These are phyloP conservation scores for Epirrhoe alternata DNA, from an alignment of 2,888 invertebrate species.

Conservation along the genomic window DNA sequence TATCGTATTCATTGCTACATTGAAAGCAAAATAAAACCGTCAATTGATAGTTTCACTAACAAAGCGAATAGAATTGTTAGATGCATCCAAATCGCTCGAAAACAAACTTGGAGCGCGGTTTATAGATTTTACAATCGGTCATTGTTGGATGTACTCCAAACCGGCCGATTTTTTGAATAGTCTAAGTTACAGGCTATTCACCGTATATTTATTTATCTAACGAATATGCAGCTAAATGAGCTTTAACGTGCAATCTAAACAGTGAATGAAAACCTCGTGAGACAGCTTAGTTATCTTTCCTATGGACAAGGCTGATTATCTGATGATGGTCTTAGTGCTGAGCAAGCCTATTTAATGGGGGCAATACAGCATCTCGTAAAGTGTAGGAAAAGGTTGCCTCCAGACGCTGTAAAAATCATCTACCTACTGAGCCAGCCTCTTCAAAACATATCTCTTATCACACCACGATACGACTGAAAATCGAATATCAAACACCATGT, in stretches of 20 bases:
- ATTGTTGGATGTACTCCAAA: constrained; percentile 70
- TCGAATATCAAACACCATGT: constrained; percentile 21
- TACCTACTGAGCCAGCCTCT: too few species aligned
- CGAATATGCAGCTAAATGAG: too few species aligned
- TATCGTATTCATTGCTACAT: background rate
- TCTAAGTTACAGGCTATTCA: constrained; percentile 31
- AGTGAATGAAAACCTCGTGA: too few species aligned
- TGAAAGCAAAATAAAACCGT: background rate
- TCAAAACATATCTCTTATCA: constrained; percentile 21
- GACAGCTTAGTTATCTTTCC: too few species aligned
- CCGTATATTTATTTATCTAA: too few species aligned
- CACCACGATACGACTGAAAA: constrained; percentile 28
- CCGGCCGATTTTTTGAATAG: constrained; percentile 41
- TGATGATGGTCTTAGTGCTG: too few species aligned
- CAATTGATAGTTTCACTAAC: constrained; percentile 44
- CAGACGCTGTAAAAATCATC: too few species aligned
- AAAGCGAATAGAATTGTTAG: constrained; percentile 49
- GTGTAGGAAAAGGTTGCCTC: too few species aligned
- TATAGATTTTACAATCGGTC: constrained; percentile 78
- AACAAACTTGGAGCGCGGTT: constrained; percentile 69
- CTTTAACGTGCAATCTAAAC: too few species aligned
- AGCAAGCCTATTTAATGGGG: too few species aligned
- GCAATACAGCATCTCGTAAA: too few species aligned
- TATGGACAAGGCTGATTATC: too few species aligned
- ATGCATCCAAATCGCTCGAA: constrained; percentile 57